Evolutionary conservation across 2,113 vertebrate species (phyloP).

Genomic region (Ranitomeya variabilis): DNA sequence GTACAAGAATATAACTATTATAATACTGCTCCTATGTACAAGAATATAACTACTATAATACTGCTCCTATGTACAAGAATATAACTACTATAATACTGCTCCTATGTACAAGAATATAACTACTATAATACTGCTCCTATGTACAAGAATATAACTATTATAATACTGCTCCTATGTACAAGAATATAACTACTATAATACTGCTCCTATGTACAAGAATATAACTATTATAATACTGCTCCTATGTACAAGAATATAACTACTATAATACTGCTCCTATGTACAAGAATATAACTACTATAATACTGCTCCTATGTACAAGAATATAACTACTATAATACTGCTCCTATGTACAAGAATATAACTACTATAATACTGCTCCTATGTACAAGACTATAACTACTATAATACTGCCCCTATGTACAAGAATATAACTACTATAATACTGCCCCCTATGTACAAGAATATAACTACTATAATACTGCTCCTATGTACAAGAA

Average conservation of each 20-base stretch:
- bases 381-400: not conserved
- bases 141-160: not conserved
- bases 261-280: not conserved
- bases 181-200: conserved; percentile 12
- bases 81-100: not conserved
- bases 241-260: conserved; percentile 5
- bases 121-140: not conserved
- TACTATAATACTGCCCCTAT: too few relatives aligned
- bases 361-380: conserved; percentile 6
- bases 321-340: conserved; percentile 12
- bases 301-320: conserved; percentile 1
- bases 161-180: conserved; percentile 6
- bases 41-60: not conserved
- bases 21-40: too few relatives aligned
- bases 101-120: not conserved
- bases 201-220: not conserved
- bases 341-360: not conserved
- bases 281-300: conserved; percentile 12
- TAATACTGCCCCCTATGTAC: too few relatives aligned
- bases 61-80: not conserved
- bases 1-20: too few relatives aligned
- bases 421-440: too few relatives aligned
- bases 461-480: conserved; percentile 20
- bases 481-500: not conserved
- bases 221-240: not conserved